Evolutionary conservation across 2,888 invertebrate species (phyloP).

Genomic region (Cheilosia scutellata): DNA sequence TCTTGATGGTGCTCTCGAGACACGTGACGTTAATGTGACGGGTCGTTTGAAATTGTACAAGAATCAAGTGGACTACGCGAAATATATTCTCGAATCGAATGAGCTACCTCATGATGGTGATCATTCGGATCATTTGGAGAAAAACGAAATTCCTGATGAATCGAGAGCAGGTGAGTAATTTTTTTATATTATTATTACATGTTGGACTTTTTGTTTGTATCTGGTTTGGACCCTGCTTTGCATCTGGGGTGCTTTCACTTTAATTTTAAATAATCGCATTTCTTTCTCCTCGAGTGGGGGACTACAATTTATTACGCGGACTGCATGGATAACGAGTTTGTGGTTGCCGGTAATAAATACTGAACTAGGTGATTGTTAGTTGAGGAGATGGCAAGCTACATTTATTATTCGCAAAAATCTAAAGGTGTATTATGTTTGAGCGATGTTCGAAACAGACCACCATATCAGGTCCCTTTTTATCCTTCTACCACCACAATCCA

Average conservation of each 20-base stretch:
- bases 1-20: conserved; percentile 88
- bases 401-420: too few species aligned
- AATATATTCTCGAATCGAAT: conserved; percentile 86
- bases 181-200: conserved; percentile 1
- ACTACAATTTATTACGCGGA: conserved; percentile 44
- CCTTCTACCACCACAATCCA: too few species aligned
- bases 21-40: conserved; percentile 88
- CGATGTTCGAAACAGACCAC: too few species aligned
- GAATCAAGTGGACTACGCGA: conserved; percentile 87
- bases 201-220: conserved; percentile 12
- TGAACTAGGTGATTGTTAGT: not conserved
- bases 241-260: conserved; percentile 69
- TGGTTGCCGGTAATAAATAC: not conserved
- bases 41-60: conserved; percentile 87
- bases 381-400: too few species aligned
- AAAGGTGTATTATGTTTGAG: too few species aligned
- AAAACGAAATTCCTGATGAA: conserved; percentile 79
- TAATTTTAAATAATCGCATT: conserved; percentile 28
- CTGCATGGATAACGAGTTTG: conserved; percentile 50
- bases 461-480: too few species aligned
- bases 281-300: conserved; percentile 6
- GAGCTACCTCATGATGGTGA: conserved; percentile 56
- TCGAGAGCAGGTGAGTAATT: conserved; percentile 79
- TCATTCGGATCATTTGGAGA: conserved; percentile 77
- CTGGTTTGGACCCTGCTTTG: conserved; percentile 6